A percentile compares a stretch with the other conserved stretches of the same genome.
Evolutionary conservation across 1,140 invertebrate species (phyloP).

Genomic region (Drosophila ficusphila): DNA sequence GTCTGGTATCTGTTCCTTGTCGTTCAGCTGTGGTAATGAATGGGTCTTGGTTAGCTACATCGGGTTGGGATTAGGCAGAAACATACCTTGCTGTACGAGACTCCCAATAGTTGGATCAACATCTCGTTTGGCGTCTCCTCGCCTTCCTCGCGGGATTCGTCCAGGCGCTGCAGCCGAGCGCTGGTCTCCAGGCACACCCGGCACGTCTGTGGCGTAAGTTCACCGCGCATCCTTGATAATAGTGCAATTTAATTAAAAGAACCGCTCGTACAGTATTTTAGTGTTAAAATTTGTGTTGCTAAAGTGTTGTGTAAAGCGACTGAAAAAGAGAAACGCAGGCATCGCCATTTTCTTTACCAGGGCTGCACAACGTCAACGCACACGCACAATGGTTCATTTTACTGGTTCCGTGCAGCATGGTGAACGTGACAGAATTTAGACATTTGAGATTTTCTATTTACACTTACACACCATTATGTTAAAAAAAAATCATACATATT

Average conservation of each 20-base stretch:
- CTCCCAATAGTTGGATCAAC: slow-evolving; percentile 67
- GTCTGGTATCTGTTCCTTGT: slow-evolving; percentile 63
- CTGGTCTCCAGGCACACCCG: slow-evolving; percentile 67
- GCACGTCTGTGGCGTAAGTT: slow-evolving; percentile 67
- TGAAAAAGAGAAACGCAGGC: slow-evolving; percentile 44
- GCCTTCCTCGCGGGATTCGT: slow-evolving; percentile 70
- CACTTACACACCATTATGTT: too few relatives aligned
- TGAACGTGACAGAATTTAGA: too few relatives aligned
- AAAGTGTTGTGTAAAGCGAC: slow-evolving; percentile 77
- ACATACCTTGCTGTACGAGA: slow-evolving; percentile 62
- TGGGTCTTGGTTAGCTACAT: neutral
- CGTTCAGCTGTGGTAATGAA: slow-evolving; percentile 45
- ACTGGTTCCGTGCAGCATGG: slow-evolving; percentile 2
- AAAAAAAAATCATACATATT: too few relatives aligned
- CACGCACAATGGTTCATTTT: neutral
- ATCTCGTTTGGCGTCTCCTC: slow-evolving; percentile 80
- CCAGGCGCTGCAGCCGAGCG: slow-evolving; percentile 60
- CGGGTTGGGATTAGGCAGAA: neutral
- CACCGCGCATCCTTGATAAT: slow-evolving; percentile 53
- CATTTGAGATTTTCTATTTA: too few relatives aligned
- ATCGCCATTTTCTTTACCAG: slow-evolving; percentile 62
- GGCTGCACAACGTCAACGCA: slow-evolving; percentile 6
- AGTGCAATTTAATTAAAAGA: slow-evolving; percentile 62
- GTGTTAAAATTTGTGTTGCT: slow-evolving; percentile 71
- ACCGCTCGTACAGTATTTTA: slow-evolving; percentile 65